Evolutionary conservation across 2,888 invertebrate genomes (phyloP).

Genomic region (Alloscopus bannaensis): DNA sequence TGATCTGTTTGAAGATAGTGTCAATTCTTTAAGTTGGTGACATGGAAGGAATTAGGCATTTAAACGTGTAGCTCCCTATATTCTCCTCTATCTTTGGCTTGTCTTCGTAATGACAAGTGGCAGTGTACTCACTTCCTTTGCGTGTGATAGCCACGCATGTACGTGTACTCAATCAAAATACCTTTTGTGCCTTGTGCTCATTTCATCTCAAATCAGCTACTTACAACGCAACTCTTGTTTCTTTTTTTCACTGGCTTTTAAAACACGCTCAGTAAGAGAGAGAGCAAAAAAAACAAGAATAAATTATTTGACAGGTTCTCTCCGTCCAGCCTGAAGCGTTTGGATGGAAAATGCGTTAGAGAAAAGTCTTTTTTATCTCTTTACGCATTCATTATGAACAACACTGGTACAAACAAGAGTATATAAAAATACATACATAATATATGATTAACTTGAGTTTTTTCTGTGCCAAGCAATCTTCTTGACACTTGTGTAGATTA

Average conservation of each 20-base stretch:
- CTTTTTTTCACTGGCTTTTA: too few species aligned
- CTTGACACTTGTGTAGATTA: too few species aligned
- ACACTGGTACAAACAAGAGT: too few species aligned
- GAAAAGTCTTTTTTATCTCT: too few species aligned
- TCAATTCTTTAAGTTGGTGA: slow-evolving; percentile 44
- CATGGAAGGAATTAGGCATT: slow-evolving; percentile 50
- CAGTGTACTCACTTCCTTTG: slow-evolving; percentile 6
- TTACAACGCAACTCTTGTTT: background rate
- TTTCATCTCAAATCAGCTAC: slow-evolving; percentile 1
- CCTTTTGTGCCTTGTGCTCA: too few species aligned
- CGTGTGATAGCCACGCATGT: background rate
- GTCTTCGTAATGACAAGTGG: slow-evolving; percentile 14
- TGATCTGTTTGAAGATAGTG: slow-evolving; percentile 52
- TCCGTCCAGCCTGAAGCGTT: slow-evolving; percentile 27
- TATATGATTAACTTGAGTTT: slow-evolving; percentile 25
- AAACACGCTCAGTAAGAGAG: too few species aligned
- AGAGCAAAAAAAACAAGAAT: too few species aligned
- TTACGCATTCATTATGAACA: too few species aligned
- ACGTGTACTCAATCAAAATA: background rate
- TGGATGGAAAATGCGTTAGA: background rate
- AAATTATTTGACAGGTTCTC: slow-evolving; percentile 42
- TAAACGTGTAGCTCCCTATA: slow-evolving; percentile 31
- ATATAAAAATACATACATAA: too few species aligned
- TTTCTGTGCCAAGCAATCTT: slow-evolving; percentile 14
- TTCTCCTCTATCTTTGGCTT: background rate